Evolutionary conservation across 2,113 vertebrate species (phyloP).

Genomic region (Myotis yumanensis): DNA sequence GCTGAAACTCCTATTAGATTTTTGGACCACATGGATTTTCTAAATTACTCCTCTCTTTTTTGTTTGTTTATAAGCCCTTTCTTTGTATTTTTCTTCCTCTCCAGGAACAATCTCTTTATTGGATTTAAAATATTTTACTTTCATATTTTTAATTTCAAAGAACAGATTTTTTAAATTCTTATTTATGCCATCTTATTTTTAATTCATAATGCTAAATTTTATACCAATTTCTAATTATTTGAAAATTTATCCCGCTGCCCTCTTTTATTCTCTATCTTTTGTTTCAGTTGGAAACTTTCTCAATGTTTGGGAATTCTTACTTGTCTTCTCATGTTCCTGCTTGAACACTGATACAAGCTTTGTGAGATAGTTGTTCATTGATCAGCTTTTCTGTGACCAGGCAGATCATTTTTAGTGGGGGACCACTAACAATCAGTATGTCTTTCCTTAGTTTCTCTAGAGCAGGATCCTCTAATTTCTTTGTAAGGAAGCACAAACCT

Average conservation of each 20-base stretch:
- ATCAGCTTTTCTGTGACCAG: not conserved
- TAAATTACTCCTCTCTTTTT: not conserved
- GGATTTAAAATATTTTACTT: not conserved
- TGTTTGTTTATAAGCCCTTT: conserved; percentile 6
- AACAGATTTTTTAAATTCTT: not conserved
- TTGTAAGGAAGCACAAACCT: not conserved
- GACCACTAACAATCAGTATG: not conserved
- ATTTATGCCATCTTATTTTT: not conserved
- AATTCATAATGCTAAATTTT: not conserved
- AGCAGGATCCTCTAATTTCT: not conserved
- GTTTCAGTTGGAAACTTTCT: not conserved
- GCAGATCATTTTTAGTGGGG: not conserved
- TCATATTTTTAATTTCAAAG: not conserved
- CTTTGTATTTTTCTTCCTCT: not conserved
- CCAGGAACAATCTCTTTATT: not conserved
- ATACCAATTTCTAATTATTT: not conserved
- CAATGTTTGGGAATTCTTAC: not conserved
- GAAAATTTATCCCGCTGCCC: not conserved
- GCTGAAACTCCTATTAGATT: not conserved
- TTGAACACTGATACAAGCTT: not conserved
- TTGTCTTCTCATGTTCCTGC: not conserved
- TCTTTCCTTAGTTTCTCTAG: not conserved
- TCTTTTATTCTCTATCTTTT: not conserved
- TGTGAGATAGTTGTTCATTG: not conserved
- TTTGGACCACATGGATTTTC: not conserved